Conservation (phyloP, 2,113 vertebrate genomes). For the Austrofundulus limnaeus region DNA sequence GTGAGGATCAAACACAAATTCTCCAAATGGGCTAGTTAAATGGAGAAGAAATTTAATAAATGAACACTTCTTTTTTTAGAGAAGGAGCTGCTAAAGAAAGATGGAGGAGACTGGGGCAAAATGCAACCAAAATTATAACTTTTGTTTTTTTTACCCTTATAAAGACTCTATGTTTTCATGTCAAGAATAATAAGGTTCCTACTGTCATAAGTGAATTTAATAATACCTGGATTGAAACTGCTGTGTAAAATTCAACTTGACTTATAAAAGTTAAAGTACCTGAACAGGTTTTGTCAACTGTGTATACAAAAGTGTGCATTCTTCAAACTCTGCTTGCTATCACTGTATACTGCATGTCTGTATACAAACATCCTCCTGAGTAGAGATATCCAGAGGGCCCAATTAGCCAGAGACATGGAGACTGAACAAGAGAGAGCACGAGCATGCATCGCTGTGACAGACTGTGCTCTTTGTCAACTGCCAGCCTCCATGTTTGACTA, state of each 20-base stretch:
- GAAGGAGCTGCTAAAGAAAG: conserved; percentile 50
- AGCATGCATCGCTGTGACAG: conserved; percentile 43
- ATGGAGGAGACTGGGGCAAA: conserved; percentile 23
- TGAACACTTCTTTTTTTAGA: conserved; percentile 56
- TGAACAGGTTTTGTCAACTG: conserved; percentile 31
- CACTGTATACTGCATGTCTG: conserved; percentile 32
- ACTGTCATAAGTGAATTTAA: neutral
- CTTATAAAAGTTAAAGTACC: conserved; percentile 28
- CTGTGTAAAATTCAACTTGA: conserved; percentile 2
- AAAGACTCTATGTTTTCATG: neutral
- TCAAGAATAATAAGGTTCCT: neutral
- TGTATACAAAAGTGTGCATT: conserved; percentile 39
- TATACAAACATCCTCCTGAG: conserved; percentile 65
- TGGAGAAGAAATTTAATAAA: conserved; percentile 80
- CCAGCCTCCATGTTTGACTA: conserved; percentile 65
- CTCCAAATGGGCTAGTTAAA: conserved; percentile 81
- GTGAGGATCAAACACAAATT: conserved; percentile 80
- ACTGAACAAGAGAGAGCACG: conserved; percentile 17
- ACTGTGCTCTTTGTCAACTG: conserved; percentile 63
- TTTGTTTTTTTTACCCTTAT: too few relatives aligned
- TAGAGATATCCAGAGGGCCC: conserved; percentile 67
- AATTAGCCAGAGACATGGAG: conserved; percentile 61
- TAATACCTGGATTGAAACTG: neutral
- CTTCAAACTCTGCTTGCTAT: conserved; percentile 21
- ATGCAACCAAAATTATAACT: neutral